Conservation (phyloP, 2,888 invertebrate genomes). For the Zygothrica quintamaculata region DNA sequence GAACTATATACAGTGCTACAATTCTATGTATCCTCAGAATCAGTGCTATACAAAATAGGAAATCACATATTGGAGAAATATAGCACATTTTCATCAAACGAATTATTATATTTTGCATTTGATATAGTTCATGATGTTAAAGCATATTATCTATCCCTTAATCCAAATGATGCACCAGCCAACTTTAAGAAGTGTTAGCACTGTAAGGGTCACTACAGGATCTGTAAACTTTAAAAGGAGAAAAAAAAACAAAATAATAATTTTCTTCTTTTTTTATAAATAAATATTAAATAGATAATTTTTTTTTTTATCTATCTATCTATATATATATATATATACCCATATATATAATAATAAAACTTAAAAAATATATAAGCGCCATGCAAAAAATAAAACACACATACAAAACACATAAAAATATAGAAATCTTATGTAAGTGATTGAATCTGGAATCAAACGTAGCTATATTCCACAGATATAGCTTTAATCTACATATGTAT, state of each 20-base stretch:
- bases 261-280: too few relatives aligned
- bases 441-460: background rate
- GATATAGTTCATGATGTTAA: background rate
- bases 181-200: background rate
- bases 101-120: background rate
- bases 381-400: constrained; percentile 28
- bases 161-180: background rate
- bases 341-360: too few relatives aligned
- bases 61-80: background rate
- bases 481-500: constrained; percentile 1
- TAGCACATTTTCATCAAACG: background rate
- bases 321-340: too few relatives aligned
- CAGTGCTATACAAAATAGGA: background rate
- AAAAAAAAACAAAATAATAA: constrained; percentile 6
- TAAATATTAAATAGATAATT: constrained; percentile 43
- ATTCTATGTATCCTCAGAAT: background rate
- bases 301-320: constrained; percentile 47
- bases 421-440: constrained; percentile 5
- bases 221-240: constrained; percentile 26
- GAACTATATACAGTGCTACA: background rate
- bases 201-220: background rate
- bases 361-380: constrained; percentile 53
- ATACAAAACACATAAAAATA: constrained; percentile 29
- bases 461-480: constrained; percentile 5
- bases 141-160: background rate